Base-by-base conservation (phyloP, 2,797 vertebrate genomes). In the Crocidura indochinensis region DNA sequence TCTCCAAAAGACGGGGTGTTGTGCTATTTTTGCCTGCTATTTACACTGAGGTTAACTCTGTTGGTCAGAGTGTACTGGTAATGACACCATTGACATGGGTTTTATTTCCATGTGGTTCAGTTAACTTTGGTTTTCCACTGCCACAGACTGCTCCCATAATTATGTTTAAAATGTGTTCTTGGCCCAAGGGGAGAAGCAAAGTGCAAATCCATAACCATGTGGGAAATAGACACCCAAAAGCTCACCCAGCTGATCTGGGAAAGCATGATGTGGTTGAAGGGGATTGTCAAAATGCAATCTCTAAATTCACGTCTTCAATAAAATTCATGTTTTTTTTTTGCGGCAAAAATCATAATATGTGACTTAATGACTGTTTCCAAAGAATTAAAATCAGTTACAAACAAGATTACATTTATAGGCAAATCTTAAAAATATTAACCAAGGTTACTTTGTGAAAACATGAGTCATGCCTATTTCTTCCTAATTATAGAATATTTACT, bases 31-130 rank as follows among this genome's bases (percentile, higher is more conserved):
- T 93, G 92, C 69, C 80, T 93, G 69, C 53, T 94, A 4, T 96
- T 96, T 95, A 95, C 85, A 78, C 77, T 95, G 96, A 95, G 96
- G 95, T 94, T 94, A 91, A 80, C 91, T 95, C 69, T 92, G 87
- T 83, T 95, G 92, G 92, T 94, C 87, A 84, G 91, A 46, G 85
- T 88, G 12, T 95, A 89, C 95, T 96, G 94, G 95, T 96, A 95
- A 95, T 95, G 94, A 95, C 92, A 95, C 95, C 95, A 92, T 0
- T 95, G 94, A 95, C 96, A 94, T 94, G 96, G 90, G 27, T 91
- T 94, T 96, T 96, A 84, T 95, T 96, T 96, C 94, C 96, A 92
- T 96, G 95, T 91, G 96, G 94, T 96, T 95, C 91, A 84, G 84
- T 94, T 95, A 93, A 84, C 92, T 95, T 94, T 93, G 94, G 91